Conservation (phyloP, 2,797 vertebrate species). For the Anguilla megastoma region DNA sequence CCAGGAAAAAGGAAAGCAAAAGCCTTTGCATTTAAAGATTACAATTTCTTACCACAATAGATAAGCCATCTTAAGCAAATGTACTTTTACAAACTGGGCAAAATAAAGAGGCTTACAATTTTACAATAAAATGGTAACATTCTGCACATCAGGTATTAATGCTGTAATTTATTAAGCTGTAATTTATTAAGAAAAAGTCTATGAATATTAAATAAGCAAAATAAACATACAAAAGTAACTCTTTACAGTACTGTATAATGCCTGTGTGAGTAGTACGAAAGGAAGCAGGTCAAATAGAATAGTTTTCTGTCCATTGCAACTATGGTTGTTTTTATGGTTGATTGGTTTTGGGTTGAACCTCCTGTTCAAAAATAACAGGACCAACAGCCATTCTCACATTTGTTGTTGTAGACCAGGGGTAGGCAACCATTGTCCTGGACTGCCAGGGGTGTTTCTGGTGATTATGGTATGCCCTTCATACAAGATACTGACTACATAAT, state of each 20-base stretch:
- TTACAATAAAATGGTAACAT: neutral
- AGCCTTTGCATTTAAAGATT: too few species aligned
- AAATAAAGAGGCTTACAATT: neutral
- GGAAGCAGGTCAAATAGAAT: too few species aligned
- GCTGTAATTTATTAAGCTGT: neutral
- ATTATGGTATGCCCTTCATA: neutral
- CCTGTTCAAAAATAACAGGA: neutral
- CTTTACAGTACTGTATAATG: too few species aligned
- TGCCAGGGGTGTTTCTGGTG: neutral
- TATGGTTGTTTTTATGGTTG: neutral
- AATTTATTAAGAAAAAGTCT: too few species aligned
- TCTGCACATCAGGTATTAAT: neutral
- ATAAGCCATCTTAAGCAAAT: neutral
- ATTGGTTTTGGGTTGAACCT: neutral
- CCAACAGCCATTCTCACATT: too few species aligned
- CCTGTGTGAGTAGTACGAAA: too few species aligned
- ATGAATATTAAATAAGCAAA: too few species aligned
- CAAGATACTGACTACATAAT: neutral
- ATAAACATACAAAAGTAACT: too few species aligned
- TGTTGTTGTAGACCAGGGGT: neutral
- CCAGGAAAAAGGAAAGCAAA: too few species aligned
- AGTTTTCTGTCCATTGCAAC: neutral
- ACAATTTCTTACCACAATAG: too few species aligned
- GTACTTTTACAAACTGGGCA: neutral
- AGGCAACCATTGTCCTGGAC: neutral